phyloP scores from a whole-genome alignment of 2,888 invertebrate genomes.

The Chesias legatella region DNA sequence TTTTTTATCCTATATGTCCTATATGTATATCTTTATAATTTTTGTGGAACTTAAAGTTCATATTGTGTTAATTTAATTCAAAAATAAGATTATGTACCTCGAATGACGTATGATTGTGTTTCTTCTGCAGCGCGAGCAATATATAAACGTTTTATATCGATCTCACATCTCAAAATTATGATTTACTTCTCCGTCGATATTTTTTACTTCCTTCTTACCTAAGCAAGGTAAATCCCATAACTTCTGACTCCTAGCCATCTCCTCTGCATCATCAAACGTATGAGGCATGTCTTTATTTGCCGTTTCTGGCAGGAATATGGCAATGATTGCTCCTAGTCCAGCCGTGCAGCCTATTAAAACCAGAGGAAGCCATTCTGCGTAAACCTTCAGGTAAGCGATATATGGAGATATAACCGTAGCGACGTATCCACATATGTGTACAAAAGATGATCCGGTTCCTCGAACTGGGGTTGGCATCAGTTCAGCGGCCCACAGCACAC shows the following conservation, averaged over 20 bases:
- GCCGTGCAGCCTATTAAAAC: conserved; percentile 44
- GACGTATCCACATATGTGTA: conserved; percentile 52
- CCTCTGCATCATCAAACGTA: conserved; percentile 60
- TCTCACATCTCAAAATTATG: conserved; percentile 30
- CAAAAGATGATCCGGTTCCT: conserved; percentile 48
- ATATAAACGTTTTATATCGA: conserved; percentile 1
- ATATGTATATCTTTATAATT: no score
- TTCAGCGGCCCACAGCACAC: conserved; percentile 55
- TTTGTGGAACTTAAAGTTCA: no score
- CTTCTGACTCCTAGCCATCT: conserved; percentile 40
- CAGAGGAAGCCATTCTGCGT: conserved; percentile 51
- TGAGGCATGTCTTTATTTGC: conserved; percentile 59
- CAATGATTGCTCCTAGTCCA: conserved; percentile 36
- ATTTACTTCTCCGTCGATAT: conserved; percentile 28
- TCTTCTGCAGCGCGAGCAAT: no score
- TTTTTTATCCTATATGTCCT: no score
- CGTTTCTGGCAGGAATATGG: conserved; percentile 57
- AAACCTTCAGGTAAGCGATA: conserved; percentile 53
- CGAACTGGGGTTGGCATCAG: conserved; percentile 52
- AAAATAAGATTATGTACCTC: no score
- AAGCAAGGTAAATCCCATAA: conserved; percentile 52
- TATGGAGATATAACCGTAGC: conserved; percentile 51
- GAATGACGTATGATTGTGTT: no score
- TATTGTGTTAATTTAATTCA: no score
- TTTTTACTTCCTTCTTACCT: conserved; percentile 26